Evolutionary conservation across 2,888 invertebrate species (phyloP), one percentile per base, ranked within the genome.

Genomic region (Agonopterix arenella): DNA sequence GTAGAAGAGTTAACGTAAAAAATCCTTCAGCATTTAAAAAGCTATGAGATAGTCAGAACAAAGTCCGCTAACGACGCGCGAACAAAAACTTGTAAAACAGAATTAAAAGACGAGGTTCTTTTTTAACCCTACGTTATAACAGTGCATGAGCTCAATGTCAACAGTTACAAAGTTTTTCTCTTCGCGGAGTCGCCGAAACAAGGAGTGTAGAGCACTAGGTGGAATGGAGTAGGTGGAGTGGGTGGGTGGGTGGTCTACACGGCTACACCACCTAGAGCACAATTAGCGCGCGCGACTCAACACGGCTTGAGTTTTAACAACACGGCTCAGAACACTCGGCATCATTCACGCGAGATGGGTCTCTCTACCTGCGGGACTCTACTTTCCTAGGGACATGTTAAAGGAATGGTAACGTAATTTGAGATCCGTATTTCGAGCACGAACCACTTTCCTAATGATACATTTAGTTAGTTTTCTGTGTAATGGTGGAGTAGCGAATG

Each of bases 231-330:
- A 28, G 47, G 46, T 2, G 9, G 37, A 43, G 50, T 11, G 47
- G 46, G 28, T 28, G 52, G 54, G 52, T 36, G 59, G 56, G 52
- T 53, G 50, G 28, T 28, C 28, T 28, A 53, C 53, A 57, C 58
- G 57, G 56, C 60, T 5, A 28, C 28, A 28, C 58, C 57, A 57
- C 61, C 50, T 50, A 48, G 81, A 75, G 84, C 77, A 86, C 88
- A 89, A 89, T 89, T 89, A 89, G 86, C 84, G 84, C 73, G 83
- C 79, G 83, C 73, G 80, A 70, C 85, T 86, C 84, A 72, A 86
- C 85, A 75, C 84, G 79, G 73, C 86, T 89, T 82, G 78, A 88
- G 84, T 83, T 85, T 84, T 86, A 88, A 88, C 85, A 89, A 89
- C 85, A 80, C 77, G 68, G 68, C 71, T 64, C 66, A 64, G 70